Conservation (phyloP, 2,113 vertebrate species). For the Corythornis madagascariensis region DNA sequence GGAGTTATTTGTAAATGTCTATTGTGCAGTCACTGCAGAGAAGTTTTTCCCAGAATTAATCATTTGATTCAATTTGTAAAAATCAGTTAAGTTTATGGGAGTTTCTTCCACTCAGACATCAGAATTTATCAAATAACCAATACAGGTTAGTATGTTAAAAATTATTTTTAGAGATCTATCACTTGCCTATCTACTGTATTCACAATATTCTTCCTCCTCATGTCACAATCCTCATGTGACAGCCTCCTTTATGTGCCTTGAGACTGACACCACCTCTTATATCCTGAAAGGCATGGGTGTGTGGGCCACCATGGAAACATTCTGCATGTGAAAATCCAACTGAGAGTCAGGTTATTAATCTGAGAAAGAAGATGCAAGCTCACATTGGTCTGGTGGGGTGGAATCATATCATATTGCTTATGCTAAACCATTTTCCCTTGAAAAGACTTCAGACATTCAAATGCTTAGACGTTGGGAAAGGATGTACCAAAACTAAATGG, state of each 20-base stretch:
- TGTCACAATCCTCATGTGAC: background rate
- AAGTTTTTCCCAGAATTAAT: background rate
- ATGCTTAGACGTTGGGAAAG: accelerated
- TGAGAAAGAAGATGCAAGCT: background rate
- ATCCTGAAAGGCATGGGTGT: background rate
- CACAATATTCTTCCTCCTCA: accelerated
- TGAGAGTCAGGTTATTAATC: background rate
- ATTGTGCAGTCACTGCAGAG: background rate
- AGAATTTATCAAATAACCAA: background rate
- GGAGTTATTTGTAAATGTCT: background rate
- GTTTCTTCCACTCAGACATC: background rate
- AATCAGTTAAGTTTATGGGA: background rate
- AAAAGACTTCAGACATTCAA: background rate
- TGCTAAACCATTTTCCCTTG: background rate
- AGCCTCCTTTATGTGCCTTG: background rate
- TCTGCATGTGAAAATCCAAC: background rate
- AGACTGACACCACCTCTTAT: background rate
- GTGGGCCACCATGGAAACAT: background rate
- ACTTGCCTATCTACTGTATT: background rate
- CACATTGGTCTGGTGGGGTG: accelerated
- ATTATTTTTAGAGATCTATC: background rate
- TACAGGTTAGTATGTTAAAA: background rate
- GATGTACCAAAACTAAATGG: background rate
- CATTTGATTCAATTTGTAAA: background rate
- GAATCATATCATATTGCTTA: background rate